Conservation (phyloP, 2,113 vertebrate genomes). For the Alouatta palliata region DNA sequence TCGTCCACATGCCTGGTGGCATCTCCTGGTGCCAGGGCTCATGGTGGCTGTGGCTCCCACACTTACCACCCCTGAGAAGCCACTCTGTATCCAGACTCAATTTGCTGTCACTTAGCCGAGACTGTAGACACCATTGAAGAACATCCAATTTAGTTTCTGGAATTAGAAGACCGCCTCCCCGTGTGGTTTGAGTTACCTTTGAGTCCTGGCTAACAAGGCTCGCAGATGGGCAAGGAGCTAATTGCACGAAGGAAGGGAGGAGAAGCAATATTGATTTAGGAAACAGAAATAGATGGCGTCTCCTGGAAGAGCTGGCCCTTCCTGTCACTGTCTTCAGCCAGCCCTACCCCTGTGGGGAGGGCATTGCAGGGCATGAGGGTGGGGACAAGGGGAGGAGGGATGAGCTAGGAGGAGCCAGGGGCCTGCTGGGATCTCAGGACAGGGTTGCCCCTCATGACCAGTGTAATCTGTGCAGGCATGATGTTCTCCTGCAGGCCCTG, state of each 20-base stretch:
- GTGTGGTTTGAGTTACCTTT: neutral
- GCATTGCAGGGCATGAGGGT: fast-evolving
- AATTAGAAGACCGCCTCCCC: neutral
- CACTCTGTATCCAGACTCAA: neutral
- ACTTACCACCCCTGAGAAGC: neutral
- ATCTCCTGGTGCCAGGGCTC: neutral
- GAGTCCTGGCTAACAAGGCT: neutral
- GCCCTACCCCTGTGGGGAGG: neutral
- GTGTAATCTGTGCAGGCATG: neutral
- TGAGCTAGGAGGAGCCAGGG: neutral
- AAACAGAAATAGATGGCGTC: neutral
- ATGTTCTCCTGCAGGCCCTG: neutral
- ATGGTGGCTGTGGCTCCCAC: fast-evolving
- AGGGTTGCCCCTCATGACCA: no score
- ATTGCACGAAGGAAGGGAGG: neutral
- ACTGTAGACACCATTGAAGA: neutral
- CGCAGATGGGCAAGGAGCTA: neutral
- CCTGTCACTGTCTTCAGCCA: neutral
- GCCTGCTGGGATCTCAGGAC: neutral
- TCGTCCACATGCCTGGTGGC: fast-evolving
- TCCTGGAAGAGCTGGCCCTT: neutral
- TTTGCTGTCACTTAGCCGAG: neutral
- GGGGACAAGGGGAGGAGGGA: neutral
- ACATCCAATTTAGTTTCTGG: slow-evolving; percentile 39
- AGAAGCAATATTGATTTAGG: neutral